phyloP scores from a whole-genome alignment of 1,140 invertebrate genomes.

The Carposina sasakii region DNA sequence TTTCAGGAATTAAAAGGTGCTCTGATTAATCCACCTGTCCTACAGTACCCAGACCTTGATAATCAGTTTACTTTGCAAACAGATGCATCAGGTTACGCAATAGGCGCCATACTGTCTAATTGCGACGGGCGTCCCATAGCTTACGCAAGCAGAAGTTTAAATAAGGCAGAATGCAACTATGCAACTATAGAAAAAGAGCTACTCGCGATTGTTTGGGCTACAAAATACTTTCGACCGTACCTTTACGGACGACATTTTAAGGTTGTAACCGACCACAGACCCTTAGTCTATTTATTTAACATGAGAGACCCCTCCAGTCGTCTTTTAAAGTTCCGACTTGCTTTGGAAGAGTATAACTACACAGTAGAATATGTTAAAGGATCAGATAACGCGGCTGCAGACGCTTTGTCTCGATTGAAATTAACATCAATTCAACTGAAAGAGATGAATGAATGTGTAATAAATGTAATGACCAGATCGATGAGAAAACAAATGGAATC shows the following conservation, averaged over 20 bases:
- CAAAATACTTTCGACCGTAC: neutral
- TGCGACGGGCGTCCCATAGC: neutral
- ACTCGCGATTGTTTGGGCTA: neutral
- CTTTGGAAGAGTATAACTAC: slow-evolving; percentile 17
- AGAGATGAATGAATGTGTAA: slow-evolving; percentile 8
- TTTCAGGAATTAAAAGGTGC: neutral
- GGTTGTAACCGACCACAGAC: neutral
- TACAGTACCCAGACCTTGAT: neutral
- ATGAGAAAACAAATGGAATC: neutral
- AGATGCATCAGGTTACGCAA: neutral
- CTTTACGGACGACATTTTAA: neutral
- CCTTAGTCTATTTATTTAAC: neutral
- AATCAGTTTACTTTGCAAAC: neutral
- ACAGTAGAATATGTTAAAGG: slow-evolving; percentile 21
- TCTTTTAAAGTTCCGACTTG: slow-evolving; percentile 11
- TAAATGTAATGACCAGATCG: neutral
- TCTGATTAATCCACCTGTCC: neutral
- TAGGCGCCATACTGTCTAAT: neutral
- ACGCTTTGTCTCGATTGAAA: slow-evolving; percentile 17
- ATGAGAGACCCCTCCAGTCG: neutral
- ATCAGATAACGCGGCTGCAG: slow-evolving; percentile 20
- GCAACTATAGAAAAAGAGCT: neutral
- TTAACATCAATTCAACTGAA: slow-evolving; percentile 7
- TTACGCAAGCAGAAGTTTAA: neutral
- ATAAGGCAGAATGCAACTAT: neutral